Evolutionary conservation across 2,888 invertebrate genomes (phyloP), one percentile per base, ranked within the genome.

Genomic region (Platerodrilus igneus): DNA sequence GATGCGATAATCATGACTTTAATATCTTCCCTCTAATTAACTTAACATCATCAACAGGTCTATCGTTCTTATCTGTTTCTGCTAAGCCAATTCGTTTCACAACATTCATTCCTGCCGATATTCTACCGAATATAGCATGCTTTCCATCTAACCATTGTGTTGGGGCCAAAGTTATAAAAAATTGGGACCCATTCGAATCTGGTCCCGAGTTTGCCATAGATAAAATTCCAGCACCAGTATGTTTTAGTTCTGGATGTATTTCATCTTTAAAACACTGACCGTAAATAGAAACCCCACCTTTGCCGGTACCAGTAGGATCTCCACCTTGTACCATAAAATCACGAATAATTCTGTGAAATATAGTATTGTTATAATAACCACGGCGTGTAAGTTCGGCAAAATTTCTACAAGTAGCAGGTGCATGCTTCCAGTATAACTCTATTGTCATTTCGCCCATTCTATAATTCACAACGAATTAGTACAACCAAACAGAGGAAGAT

Each of bases 181-280:
- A 99, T 66, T 99, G 99, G 17, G 94, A 95, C 2, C 96, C 96
- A 67, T 99, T 99, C 4, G 91, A 85, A 60, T 97, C 81, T 1
- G 95, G 94, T 0, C 97, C 96, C 11, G 95, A 86, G 73, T 99
- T 99, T 1, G 99, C 99, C 99, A 99, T 99, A 0, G 95, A 94
- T 19, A 93, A 60, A 39, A 93, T 81, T 0, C 92, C 93, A 13
- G 83, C 82, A 11, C 76, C 97, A n/a, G 93, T 90, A 64, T 99
- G 99, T 64, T 93, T 96, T 37, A 99, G 72, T 50, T 95, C 93
- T 17, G 82, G 74, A 57, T 90, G 84, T 49, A 99, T 89, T 76
- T 99, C 99, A 71, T 99, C 99, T 37, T 88, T 83, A 70, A 99
- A 99, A 53, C 81, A 79, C 49, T 85, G 82, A 0, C 99, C 99